phyloP scores from a whole-genome alignment of 2,113 vertebrate species.

The Galbula dea region DNA sequence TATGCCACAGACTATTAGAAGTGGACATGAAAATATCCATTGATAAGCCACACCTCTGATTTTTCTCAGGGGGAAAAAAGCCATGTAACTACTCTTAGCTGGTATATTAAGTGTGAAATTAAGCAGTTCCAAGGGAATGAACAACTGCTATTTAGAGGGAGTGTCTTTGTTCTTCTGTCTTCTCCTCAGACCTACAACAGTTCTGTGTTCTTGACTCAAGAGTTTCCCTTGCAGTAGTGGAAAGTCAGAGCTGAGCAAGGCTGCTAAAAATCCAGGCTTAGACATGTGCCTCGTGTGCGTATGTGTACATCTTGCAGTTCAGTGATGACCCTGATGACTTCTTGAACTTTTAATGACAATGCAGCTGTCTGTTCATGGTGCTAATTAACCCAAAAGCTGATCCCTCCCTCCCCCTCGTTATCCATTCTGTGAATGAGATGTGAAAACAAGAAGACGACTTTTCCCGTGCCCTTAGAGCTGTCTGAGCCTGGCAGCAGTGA shows the following conservation, averaged over 20 bases:
- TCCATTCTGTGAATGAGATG: conserved; percentile 51
- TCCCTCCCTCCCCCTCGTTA: conserved; percentile 40
- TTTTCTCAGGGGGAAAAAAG: neutral
- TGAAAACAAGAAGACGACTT: conserved; percentile 61
- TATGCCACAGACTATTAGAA: neutral
- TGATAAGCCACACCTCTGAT: neutral
- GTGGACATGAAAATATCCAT: neutral
- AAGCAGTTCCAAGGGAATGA: neutral
- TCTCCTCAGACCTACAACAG: neutral
- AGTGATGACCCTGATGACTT: conserved; percentile 53
- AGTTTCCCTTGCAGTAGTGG: neutral
- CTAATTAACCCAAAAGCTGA: conserved; percentile 63
- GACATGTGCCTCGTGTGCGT: conserved; percentile 30
- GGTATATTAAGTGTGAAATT: conserved; percentile 6
- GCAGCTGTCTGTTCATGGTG: conserved; percentile 57
- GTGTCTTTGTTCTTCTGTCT: neutral
- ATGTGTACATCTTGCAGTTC: conserved; percentile 43
- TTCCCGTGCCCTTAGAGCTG: conserved; percentile 66
- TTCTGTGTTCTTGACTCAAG: neutral
- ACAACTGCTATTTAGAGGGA: neutral
- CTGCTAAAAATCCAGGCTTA: neutral
- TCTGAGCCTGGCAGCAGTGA: conserved; percentile 51
- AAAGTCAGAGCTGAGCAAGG: neutral
- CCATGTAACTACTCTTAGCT: neutral
- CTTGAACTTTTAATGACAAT: conserved; percentile 61